Evolutionary conservation across 2,797 vertebrate species (phyloP).

Genomic region (Gymnothorax reevesii): DNA sequence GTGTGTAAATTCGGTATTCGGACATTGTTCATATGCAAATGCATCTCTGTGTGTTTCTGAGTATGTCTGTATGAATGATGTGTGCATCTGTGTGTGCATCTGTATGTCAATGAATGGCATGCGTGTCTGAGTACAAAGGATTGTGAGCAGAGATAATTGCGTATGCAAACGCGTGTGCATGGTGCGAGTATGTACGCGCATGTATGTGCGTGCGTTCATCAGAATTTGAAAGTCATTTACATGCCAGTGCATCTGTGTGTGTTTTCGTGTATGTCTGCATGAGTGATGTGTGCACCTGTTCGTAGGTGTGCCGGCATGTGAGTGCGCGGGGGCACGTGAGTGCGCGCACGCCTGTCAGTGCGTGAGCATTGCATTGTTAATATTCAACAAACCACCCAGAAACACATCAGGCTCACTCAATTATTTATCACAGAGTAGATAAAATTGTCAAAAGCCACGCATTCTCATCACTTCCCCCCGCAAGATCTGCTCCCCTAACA

Average conservation of each 20-base stretch:
- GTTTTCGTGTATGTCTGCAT: background rate
- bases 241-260: background rate
- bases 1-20: background rate
- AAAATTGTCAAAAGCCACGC: slow-evolving; percentile 22
- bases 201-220: background rate
- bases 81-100: background rate
- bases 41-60: background rate
- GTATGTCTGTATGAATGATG: background rate
- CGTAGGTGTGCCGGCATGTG: background rate
- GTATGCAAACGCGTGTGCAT: background rate
- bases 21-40: background rate
- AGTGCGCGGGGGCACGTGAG: background rate
- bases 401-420: slow-evolving; percentile 20
- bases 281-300: background rate
- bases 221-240: background rate
- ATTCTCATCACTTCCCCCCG: slow-evolving; percentile 14
- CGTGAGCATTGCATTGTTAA: background rate
- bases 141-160: background rate
- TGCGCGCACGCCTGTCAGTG: background rate
- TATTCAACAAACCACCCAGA: slow-evolving; percentile 10
- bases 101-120: background rate
- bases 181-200: background rate
- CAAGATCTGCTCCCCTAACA: background rate
- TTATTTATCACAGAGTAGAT: slow-evolving; percentile 26
- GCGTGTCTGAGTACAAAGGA: background rate